Evolutionary conservation across 2,888 invertebrate species (phyloP), one percentile per base, ranked within the genome.

Genomic region (Drosophila percnosoma): DNA sequence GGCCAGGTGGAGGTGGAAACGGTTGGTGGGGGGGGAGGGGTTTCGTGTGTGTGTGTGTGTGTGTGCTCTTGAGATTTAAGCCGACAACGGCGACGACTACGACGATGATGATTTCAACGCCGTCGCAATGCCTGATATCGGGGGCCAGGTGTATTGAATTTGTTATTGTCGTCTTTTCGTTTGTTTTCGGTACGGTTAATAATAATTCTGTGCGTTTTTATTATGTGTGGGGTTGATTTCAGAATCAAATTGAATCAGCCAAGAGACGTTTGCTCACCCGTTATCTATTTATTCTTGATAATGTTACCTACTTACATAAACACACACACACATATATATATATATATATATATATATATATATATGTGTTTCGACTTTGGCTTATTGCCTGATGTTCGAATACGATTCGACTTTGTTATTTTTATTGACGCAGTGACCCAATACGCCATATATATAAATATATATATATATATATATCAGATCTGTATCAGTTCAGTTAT

Each of bases 271-370:
- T 65, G 68, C 83, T 83, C 78, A 83, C 54, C 49, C 67, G 83
- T 85, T 87, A 87, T 84, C 87, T 87, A 60, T 83, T 85, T 68
- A 57, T 71, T 78, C 83, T 76, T 74, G 84, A 84, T 84, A 84
- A 70, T 87, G 71, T 76, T 73, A 68, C 75, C 81, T 65, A 70
- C 75, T 78, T 74, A 74, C 57, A 80, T 54, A 77, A 45, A 73
- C 49, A 68, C 52, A 60, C 40, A 77, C 29, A 49, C 31, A 48
- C 21, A 38, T 27, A 53, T n/a, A 58, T 10, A 15, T n/a, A 58
- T n/a, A 38, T 13, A 36, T 27, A 45, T n/a, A 54, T 33, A 54
- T 10, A 13, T 13, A 45, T 21, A 63, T 34, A 64, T 48, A 54
- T 33, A 29, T 42, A 51, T 36, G 49, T 68, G 68, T 63, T 74